Base-by-base conservation (phyloP, 2,888 invertebrate species). In the Idaea dimidiata region DNA sequence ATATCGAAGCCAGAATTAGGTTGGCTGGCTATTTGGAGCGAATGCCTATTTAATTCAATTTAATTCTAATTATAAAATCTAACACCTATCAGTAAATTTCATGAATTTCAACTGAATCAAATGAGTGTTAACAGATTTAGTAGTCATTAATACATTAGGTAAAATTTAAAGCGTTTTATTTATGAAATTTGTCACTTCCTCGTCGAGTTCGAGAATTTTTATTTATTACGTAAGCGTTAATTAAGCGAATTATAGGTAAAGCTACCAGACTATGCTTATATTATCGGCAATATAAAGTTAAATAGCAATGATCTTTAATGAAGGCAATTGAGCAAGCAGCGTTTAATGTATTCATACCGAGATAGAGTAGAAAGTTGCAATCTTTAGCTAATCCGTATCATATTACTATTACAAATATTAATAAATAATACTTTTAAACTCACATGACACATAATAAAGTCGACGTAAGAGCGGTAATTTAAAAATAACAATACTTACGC, bases 1-100 rank as follows among this genome's bases (percentile, higher is more conserved):
- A 69, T 74, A 72, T 68, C 61, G 70, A 65, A 69, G 63, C 66
- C 73, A 66, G 61, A 72, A 65, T 64, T 64, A 59, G 60, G 66
- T 64, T 14, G 43, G 43, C 43, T 69, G 59, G 62, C 70, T 75
- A 76, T 75, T 77, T 65, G 59, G 56, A 73, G 68, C 62, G 64
- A 71, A 60, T 64, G 56, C 64, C 60, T 32, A 63, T 72, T 69
- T 31, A 67, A 58, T 53, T 17, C 63, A 67, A 73, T 70, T 62
- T 33, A 62, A 68, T 53, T 55, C 60, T 66, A 71, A 64, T 62
- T 62, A 64, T 64, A 64, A 17, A 60, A 59, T 33, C 57, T 59
- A 54, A 24, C 60, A 57, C 59, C 62, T 58, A 59, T 43, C 43
- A 10, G 43, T 43, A 43, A 43, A 43, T 43, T 43, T 43, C 43